Conservation (phyloP, 1,140 invertebrate species). For the Zaprionus camerounensis region DNA sequence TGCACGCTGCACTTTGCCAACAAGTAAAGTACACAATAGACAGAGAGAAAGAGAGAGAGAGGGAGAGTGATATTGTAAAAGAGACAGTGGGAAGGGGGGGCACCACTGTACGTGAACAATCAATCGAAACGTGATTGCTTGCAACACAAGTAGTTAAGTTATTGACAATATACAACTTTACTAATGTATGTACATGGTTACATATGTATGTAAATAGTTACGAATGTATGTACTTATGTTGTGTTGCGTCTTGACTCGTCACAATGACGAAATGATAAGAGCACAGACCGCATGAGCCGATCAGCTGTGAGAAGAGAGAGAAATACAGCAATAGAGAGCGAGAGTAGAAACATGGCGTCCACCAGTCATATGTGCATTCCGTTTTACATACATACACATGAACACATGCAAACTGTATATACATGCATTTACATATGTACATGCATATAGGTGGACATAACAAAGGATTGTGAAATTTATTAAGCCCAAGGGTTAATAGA, state of each 20-base stretch:
- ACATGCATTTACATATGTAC: background rate
- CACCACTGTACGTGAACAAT: background rate
- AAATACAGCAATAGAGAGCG: constrained; percentile 22
- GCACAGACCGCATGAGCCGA: constrained; percentile 27
- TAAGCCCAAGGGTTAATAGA: constrained; percentile 9
- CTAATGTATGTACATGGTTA: background rate
- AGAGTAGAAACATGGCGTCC: constrained; percentile 42
- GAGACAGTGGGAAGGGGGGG: background rate
- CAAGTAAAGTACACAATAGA: constrained; percentile 16
- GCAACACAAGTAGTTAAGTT: background rate
- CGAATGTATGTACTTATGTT: constrained; percentile 5
- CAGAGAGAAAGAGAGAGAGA: constrained; percentile 19
- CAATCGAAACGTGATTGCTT: constrained; percentile 15
- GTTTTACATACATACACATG: background rate
- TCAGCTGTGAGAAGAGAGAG: constrained; percentile 31
- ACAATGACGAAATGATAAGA: constrained; percentile 43
- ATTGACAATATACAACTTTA: constrained; percentile 8
- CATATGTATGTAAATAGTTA: constrained; percentile 5
- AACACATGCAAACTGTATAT: constrained; percentile 1
- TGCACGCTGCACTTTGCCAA: constrained; percentile 61
- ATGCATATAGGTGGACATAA: constrained; percentile 13
- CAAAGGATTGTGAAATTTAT: constrained; percentile 50
- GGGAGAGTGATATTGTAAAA: background rate
- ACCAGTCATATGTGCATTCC: constrained; percentile 20
- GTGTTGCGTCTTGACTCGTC: background rate